phyloP scores from a whole-genome alignment of 2,113 vertebrate genomes.

The Heloderma charlesbogerti region DNA sequence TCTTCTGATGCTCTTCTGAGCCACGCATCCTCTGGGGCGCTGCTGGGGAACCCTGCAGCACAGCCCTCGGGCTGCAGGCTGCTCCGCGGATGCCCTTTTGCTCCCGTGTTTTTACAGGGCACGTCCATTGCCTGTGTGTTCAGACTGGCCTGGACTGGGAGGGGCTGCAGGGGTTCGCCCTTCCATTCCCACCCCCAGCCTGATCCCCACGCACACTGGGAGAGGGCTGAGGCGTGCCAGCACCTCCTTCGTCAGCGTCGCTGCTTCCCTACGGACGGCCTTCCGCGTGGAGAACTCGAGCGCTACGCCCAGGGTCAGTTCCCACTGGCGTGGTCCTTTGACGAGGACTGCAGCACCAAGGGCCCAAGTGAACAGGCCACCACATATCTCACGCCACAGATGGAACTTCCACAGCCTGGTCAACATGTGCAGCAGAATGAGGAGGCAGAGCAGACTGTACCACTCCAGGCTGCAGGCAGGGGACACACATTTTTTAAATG shows the following conservation, averaged over 20 bases:
- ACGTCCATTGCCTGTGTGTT: not conserved
- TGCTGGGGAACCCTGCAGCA: not conserved
- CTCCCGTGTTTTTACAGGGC: not conserved
- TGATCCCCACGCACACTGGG: too few species aligned
- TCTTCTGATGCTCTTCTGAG: too few species aligned
- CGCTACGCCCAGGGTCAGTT: not conserved
- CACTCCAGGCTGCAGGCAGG: too few species aligned
- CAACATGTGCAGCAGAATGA: not conserved
- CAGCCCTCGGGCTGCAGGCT: not conserved
- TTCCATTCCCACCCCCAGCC: too few species aligned
- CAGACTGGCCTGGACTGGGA: not conserved
- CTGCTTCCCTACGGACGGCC: not conserved
- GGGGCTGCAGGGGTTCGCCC: not conserved
- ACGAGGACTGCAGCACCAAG: not conserved
- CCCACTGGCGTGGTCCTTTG: too few species aligned
- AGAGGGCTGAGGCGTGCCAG: too few species aligned
- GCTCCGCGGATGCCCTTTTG: not conserved
- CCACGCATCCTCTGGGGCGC: too few species aligned
- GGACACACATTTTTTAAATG: too few species aligned
- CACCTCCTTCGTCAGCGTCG: too few species aligned
- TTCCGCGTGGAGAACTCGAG: not conserved
- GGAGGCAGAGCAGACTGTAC: too few species aligned
- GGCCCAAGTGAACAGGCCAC: not conserved
- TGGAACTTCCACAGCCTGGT: not conserved
- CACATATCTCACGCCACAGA: not conserved